phyloP scores from a whole-genome alignment of 2,888 invertebrate species.

The Cephonodes hylas region DNA sequence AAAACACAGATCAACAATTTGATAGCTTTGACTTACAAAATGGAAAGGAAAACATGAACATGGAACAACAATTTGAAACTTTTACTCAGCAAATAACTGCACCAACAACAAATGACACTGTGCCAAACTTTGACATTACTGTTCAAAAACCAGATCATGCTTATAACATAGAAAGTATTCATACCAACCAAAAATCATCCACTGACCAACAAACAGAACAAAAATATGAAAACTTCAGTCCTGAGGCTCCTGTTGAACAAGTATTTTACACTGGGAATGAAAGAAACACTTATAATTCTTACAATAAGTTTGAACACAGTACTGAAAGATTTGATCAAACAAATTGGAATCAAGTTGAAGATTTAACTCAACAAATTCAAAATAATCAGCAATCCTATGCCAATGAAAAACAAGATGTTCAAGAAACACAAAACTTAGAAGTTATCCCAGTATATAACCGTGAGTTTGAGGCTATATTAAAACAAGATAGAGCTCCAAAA shows the following conservation, averaged over 20 bases:
- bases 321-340: background rate
- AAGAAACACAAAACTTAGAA: slow-evolving; percentile 12
- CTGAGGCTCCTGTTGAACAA: background rate
- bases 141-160: background rate
- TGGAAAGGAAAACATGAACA: background rate
- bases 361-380: background rate
- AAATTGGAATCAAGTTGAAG: background rate
- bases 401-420: background rate
- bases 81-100: background rate
- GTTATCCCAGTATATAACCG: background rate
- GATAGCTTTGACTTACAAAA: slow-evolving; percentile 17
- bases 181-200: background rate
- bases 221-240: slow-evolving; percentile 14
- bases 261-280: slow-evolving; percentile 5
- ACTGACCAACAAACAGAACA: slow-evolving; percentile 14
- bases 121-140: background rate
- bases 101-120: background rate
- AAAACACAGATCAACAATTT: slow-evolving; percentile 19
- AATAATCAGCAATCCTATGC: background rate
- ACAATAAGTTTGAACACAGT: slow-evolving; percentile 13
- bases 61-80: background rate
- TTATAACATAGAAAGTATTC: background rate
- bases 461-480: background rate
- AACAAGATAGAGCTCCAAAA: slow-evolving; percentile 8
- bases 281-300: slow-evolving; percentile 14